Percentiles rank a stretch among this genome's conserved stretches.
Evolutionary conservation across 2,113 vertebrate species (phyloP).

Genomic region (Gopherus evgoodei): DNA sequence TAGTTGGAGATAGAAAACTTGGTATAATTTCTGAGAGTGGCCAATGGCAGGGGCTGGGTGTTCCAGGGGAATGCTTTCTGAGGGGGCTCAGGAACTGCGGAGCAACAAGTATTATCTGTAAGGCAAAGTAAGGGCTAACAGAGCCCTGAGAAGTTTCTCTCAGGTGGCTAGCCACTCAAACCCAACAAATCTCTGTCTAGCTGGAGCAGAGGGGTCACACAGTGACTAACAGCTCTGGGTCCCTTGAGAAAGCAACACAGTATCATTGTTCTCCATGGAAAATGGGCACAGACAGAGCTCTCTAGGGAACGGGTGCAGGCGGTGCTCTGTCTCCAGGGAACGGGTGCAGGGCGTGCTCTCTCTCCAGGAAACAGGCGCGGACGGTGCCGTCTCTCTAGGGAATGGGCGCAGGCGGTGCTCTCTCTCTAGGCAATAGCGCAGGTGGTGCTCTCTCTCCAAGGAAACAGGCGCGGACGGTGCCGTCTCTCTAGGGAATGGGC

Average conservation of each 20-base stretch:
- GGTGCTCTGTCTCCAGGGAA: not conserved
- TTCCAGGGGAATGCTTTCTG: not conserved
- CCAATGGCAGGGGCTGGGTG: not conserved
- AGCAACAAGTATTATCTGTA: not conserved
- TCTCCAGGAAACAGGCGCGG: too few species aligned
- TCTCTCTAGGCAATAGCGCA: not conserved
- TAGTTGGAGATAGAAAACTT: not conserved
- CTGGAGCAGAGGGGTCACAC: not conserved
- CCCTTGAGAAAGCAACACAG: not conserved
- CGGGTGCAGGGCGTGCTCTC: not conserved
- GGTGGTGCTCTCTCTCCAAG: not conserved
- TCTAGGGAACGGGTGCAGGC: not conserved
- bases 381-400: too few species aligned
- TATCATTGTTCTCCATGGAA: not conserved
- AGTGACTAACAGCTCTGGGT: not conserved
- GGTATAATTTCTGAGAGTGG: not conserved
- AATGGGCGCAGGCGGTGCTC: too few species aligned
- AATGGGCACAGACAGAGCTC: not conserved
- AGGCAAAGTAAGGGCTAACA: not conserved
- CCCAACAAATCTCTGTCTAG: not conserved
- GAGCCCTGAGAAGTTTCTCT: not conserved
- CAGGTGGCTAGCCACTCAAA: not conserved
- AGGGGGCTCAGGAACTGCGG: not conserved
- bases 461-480: too few species aligned
- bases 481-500: not conserved